Evolutionary conservation across 2,113 vertebrate species (phyloP), one percentile per base, ranked within the genome.

Genomic region (Empidonax traillii): DNA sequence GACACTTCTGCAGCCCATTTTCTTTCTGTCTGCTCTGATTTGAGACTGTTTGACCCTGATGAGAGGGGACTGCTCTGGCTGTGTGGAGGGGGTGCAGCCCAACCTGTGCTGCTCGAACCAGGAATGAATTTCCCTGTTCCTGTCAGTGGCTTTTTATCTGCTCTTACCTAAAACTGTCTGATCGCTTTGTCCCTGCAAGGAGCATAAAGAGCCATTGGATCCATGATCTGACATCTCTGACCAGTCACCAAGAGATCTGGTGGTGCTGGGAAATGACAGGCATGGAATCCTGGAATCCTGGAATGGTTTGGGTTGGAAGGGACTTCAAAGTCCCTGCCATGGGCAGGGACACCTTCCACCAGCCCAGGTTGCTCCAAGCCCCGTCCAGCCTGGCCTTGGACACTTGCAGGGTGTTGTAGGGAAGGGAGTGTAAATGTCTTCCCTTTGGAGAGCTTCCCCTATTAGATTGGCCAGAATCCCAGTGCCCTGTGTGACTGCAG

Each of bases 31-130:
- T 58, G 82, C 61, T 85, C 61, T 15, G 6, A 23, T 74, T 83
- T 61, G 69, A 17, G 4, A 0, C 23, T 24, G 3, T 41, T 22
- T 1, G 3, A 20, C 67, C 58, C 72, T 87, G 15, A 73, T 9
- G 31, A 88, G 79, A 2, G 59, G 20, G 35, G 58, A 61, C 71
- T 51, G 71, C 39, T 71, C 41, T 1, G 35, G 1, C 14, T 16
- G 8, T 0, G 2, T 23, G 37, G 9, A 3, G 18, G 61, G 47
- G 11, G 52, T 28, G 30, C 3, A 8, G n/a, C 7, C 39, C 52
- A 44, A 35, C 33, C 18, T 0, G 0, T 1, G 28, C 2, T 75
- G 71, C 35, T 65, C 84, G 8, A 30, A 19, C 63, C 49, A 9
- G 20, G 16, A 22, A 52, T 37, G 33, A 44, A 58, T 81, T 79